Evolutionary conservation across 2,888 invertebrate genomes (phyloP), one percentile per base, ranked within the genome.

Genomic region (Lycaena phlaeas): DNA sequence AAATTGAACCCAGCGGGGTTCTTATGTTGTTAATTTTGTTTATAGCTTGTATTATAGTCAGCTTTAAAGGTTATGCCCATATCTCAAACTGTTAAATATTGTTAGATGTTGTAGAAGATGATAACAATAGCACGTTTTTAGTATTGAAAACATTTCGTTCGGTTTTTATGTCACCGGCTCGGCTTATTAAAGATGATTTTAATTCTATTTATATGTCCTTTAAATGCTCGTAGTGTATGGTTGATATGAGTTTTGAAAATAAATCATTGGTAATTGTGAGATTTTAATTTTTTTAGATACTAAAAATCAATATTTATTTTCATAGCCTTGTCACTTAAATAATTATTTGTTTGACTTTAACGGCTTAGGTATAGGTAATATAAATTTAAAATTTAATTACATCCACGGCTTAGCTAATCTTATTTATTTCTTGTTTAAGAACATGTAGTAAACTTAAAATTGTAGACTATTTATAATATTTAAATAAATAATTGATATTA

Each of bases 1-100:
- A 84, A 84, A 84, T 84, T 84, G 84, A 78, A 84, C 79, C 55
- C 84, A 77, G 78, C 84, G 81, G 84, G 74, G 64, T 64, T 53
- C 75, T 56, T 74, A 70, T 82, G 84, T 84, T 84, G 84, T 84
- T 84, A 82, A 84, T 84, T 82, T 84, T 79, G 82, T 84, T 84
- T 84, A 84, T 81, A 72, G 78, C 73, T 74, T 73, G 74, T 79
- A 78, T 79, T 77, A 76, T 79, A 72, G 75, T 69, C 73, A 70
- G 69, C 64, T 78, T 69, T 70, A 69, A 76, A 77, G 71, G 74
- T 77, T 75, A 72, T 73, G 68, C 68, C 67, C 73, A 76, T 76
- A 77, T 73, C 64, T 75, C 66, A 64, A 60, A 55, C 68, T 69
- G 72, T 78, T 78, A 78, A 75, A 72, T 57, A 69, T 71, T 70